Conservation (phyloP, 2,113 vertebrate species). For the Mesitornis unicolor region DNA sequence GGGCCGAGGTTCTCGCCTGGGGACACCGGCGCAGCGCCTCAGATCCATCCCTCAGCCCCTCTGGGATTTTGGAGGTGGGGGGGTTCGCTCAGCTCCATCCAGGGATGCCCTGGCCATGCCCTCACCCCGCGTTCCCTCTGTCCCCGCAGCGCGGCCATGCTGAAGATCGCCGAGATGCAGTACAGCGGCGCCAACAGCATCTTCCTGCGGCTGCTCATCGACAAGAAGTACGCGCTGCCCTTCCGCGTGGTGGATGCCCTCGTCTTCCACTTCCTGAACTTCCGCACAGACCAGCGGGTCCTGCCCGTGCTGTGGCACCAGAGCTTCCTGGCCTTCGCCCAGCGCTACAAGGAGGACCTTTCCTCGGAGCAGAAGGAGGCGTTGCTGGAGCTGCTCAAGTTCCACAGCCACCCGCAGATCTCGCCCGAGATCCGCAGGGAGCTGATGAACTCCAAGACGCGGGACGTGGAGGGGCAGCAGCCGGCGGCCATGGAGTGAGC, state of each 20-base stretch:
- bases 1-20: too few species aligned
- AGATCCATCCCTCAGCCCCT: background rate
- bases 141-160: conserved; percentile 86
- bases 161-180: conserved; percentile 95
- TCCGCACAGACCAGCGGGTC: conserved; percentile 81
- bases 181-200: conserved; percentile 97
- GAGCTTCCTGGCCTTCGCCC: conserved; percentile 87
- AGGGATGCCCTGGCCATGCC: background rate
- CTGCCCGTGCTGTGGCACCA: conserved; percentile 98
- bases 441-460: conserved; percentile 80
- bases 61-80: rapidly evolving
- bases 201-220: conserved; percentile 92
- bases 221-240: conserved; percentile 97
- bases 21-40: rapidly evolving
- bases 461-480: conserved; percentile 83
- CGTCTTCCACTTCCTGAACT: conserved; percentile 92
- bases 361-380: conserved; percentile 89
- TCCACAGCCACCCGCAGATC: conserved; percentile 85
- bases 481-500: conserved; percentile 70
- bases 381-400: conserved; percentile 88
- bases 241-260: conserved; percentile 97
- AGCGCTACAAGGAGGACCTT: conserved; percentile 96
- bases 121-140: rapidly evolving
- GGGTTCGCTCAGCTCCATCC: background rate
- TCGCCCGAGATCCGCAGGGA: conserved; percentile 88